Base-by-base conservation (phyloP, 2,888 invertebrate genomes). In the Synergus umbraculus region DNA sequence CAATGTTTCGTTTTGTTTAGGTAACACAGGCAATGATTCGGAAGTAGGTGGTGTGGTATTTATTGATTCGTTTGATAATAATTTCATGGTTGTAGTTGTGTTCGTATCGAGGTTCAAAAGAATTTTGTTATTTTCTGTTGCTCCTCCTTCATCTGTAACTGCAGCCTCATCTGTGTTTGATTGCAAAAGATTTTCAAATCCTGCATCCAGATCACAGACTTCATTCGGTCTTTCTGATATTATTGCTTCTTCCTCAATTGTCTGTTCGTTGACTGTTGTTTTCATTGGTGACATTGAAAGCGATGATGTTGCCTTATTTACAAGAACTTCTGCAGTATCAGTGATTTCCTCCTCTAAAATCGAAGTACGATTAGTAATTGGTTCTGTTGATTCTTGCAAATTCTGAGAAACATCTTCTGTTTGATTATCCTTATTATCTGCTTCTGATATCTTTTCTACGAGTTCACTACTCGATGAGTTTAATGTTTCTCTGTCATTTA, bases 41-140 rank as follows among this genome's bases (percentile, higher is more conserved):
- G 82, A 81, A 58, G 78, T 76, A 37, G 69, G 29, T 67, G 80
- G 41, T 64, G 67, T 44, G 65, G 80, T 15, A 78, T 29, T 81
- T 66, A 80, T 79, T 78, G 54, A 77, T 69, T 67, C 79, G 63
- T 77, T 63, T 18, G 81, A 80, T 76, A 91, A 90, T 12, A 89
- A 85, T 81, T 91, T 92, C 89, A 92, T 86, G 5, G 91, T 90
- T 1, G 92, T 92, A 44, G 92, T 92, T 2, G 91, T 92, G 54
- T 92, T 91, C 0, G 92, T 92, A 64, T 92, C 92, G 0, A 92
- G 84, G 81, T 92, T 92, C 44, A 92, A 82, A 41, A 92, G 87
- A 13, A 92, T 91, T 76, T 92, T 85, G 76, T 87, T 85, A 77
- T 84, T 88, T 43, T 88, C 87, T 29, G 83, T 65, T 8, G 84